phyloP scores from a whole-genome alignment of 2,888 invertebrate genomes.

The Cephus spinipes region DNA sequence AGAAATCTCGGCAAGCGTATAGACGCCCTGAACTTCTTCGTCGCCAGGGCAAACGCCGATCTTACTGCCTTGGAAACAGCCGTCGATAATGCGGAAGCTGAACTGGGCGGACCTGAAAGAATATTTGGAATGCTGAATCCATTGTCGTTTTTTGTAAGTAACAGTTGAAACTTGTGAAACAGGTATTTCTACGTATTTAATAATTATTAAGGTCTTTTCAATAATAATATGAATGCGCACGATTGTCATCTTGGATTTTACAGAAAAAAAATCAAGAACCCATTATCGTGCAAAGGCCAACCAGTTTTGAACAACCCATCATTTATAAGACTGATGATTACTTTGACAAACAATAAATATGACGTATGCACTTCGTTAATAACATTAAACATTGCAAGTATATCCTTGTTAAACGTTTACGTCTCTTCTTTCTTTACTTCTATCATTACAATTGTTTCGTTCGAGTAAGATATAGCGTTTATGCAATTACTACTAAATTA shows the following conservation, averaged over 20 bases:
- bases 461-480: no score
- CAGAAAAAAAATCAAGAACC: slow-evolving; percentile 57
- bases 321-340: slow-evolving; percentile 55
- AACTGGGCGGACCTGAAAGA: slow-evolving; percentile 57
- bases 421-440: background rate
- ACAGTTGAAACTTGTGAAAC: background rate
- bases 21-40: slow-evolving; percentile 60
- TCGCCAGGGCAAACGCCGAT: slow-evolving; percentile 56
- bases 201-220: background rate
- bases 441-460: no score
- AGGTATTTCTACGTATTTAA: background rate
- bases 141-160: slow-evolving; percentile 61
- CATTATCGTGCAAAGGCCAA: slow-evolving; percentile 27
- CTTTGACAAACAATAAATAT: slow-evolving; percentile 41
- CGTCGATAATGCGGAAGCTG: slow-evolving; percentile 60
- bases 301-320: slow-evolving; percentile 45
- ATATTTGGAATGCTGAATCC: slow-evolving; percentile 62
- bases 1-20: slow-evolving; percentile 54
- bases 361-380: background rate
- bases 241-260: slow-evolving; percentile 18
- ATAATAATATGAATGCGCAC: background rate
- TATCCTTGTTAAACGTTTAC: background rate
- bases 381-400: no score
- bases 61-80: slow-evolving; percentile 58
- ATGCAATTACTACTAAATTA: background rate